Evolutionary conservation across 1,140 invertebrate species (phyloP).

Genomic region (Agrypnia vestita): DNA sequence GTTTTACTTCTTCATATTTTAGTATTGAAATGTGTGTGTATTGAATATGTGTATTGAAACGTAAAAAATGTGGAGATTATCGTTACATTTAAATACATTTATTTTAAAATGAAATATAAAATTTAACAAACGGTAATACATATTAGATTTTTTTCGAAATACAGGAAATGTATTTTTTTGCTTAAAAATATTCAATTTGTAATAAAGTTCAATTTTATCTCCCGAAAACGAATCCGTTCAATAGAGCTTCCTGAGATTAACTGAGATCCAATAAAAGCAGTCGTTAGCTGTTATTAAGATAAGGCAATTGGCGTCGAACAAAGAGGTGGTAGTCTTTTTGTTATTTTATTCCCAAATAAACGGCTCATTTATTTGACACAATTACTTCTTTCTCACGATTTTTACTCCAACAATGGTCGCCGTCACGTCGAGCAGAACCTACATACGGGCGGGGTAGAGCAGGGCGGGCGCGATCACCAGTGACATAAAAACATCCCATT

Average conservation of each 20-base stretch:
- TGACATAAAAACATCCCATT: conserved; percentile 18
- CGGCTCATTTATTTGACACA: conserved; percentile 53
- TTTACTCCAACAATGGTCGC: not conserved
- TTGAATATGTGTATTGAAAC: too few species aligned
- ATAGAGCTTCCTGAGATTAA: not conserved
- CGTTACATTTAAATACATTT: too few species aligned
- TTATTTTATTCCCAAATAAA: conserved; percentile 56
- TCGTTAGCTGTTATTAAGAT: conserved; percentile 34
- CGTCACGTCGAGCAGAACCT: not conserved
- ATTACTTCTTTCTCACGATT: conserved; percentile 47
- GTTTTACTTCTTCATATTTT: too few species aligned
- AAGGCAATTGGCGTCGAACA: conserved; percentile 44
- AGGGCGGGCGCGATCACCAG: conserved; percentile 5
- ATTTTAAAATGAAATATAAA: too few species aligned
- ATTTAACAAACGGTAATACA: too few species aligned
- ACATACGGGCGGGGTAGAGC: conserved; percentile 16
- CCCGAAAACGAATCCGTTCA: too few species aligned
- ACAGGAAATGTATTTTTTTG: too few species aligned
- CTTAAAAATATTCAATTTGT: too few species aligned
- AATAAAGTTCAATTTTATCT: too few species aligned
- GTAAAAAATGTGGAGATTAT: too few species aligned
- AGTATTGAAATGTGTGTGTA: too few species aligned
- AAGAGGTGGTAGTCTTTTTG: conserved; percentile 46
- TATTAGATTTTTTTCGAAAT: too few species aligned
- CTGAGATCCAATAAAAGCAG: not conserved